Evolutionary conservation across 1,140 invertebrate genomes (phyloP), one percentile per base, ranked within the genome.

Genomic region (Camponotus floridanus): DNA sequence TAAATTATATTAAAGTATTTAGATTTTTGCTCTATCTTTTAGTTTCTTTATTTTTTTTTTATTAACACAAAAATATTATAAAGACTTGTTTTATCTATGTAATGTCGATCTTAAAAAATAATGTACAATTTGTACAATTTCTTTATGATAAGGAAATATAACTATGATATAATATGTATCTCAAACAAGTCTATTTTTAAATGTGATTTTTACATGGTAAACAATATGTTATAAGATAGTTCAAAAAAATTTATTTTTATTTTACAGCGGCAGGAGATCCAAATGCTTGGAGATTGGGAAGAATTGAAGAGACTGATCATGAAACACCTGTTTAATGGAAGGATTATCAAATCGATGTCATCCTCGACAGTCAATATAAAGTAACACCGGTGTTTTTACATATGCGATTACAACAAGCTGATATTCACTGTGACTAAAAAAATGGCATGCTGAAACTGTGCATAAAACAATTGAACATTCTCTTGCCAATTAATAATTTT

Each of bases 301-400:
- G 97, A 92, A 98, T 98, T 94, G 97, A 97, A 95, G 97, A 98
- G 95, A 96, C 96, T 92, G 97, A 98, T 92, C 97, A 97, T 91
- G 97, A 98, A 94, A 98, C 97, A 91, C 97, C 97, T 86, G 97
- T 98, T 91, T 98, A 96, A 97, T 79, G 79, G 85, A 90, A 91
- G 62, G 84, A 90, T 90, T 86, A 76, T 85, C 87, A 90, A 55
- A 85, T 87, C 86, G 87, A 87, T 87, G 86, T 91, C 87, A 93
- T 93, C 91, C 91, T 92, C 88, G 87, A 90, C 87, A 94, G 94
- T 94, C 92, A 94, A 94, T 94, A 92, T 87, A 70, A 88, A 65
- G 68, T 67, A 86, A 88, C 85, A 90, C 85, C 81, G 76, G 88
- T 91, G 84, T 88, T 91, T 92, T 92, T 88, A 89, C 83, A 85